These are phyloP conservation scores for Brachypteracias leptosomus DNA, from an alignment of 2,113 vertebrate genomes.

Conservation along the genomic window DNA sequence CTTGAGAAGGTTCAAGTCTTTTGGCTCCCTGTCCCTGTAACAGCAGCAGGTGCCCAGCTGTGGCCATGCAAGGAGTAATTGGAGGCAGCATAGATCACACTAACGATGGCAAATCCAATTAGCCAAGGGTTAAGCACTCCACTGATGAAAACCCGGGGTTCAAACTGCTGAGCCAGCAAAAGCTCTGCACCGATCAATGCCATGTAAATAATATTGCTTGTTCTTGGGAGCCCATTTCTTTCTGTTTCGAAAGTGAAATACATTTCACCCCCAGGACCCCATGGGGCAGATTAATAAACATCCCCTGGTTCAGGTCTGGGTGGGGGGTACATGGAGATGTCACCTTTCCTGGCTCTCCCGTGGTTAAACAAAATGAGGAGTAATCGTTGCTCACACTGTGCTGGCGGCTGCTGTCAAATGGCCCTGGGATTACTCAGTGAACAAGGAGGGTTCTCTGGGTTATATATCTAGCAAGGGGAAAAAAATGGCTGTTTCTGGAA, in stretches of 20 bases:
- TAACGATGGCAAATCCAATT: constrained; percentile 39
- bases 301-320: rapidly evolving
- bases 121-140: constrained; percentile 29
- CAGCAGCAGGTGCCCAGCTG: not conserved
- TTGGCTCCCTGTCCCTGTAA: not conserved
- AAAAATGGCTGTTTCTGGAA: not conserved
- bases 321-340: rapidly evolving
- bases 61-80: not conserved
- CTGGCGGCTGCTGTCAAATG: not conserved
- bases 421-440: not conserved
- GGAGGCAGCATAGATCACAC: not conserved
- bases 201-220: not conserved
- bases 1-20: not conserved
- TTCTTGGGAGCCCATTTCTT: not conserved
- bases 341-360: rapidly evolving
- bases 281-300: not conserved
- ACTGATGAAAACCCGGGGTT: constrained; percentile 8
- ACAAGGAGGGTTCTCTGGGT: not conserved
- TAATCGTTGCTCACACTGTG: not conserved
- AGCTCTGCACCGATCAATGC: not conserved
- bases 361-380: not conserved
- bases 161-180: constrained; percentile 47
- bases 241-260: not conserved
- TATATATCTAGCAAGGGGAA: not conserved
- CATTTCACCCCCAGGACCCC: not conserved